A percentile compares a stretch with the other conserved stretches of the same genome.
These are phyloP conservation scores for Alethe castanea DNA, from an alignment of 2,113 vertebrate species.

Conservation along the genomic window DNA sequence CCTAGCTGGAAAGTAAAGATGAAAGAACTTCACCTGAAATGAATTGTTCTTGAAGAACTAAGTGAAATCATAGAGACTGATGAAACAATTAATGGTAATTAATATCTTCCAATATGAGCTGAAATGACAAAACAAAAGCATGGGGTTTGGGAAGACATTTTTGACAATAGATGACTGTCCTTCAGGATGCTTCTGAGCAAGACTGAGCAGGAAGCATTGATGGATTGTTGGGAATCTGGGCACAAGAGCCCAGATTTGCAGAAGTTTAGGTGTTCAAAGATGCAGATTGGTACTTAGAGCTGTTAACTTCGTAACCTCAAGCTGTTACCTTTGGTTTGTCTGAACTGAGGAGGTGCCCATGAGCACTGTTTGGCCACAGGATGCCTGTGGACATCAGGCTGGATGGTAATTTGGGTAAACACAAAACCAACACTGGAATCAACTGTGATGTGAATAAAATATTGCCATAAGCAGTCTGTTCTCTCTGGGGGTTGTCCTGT, in stretches of 20 bases:
- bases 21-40: neutral
- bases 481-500: accelerated
- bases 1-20: neutral
- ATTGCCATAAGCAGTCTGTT: neutral
- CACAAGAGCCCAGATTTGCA: neutral
- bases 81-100: neutral
- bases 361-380: accelerated
- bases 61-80: neutral
- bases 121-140: neutral
- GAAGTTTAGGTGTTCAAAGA: neutral
- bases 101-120: neutral
- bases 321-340: neutral
- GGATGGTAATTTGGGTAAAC: neutral
- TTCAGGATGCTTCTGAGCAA: neutral
- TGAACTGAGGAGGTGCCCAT: neutral
- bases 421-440: neutral
- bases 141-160: neutral
- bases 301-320: neutral
- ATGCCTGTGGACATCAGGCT: neutral
- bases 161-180: neutral
- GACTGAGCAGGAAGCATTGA: neutral
- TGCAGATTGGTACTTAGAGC: neutral
- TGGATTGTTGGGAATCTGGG: neutral
- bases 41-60: neutral
- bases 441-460: neutral